phyloP scores from a whole-genome alignment of 2,113 vertebrate species.

The Actenoides lindsayi region DNA sequence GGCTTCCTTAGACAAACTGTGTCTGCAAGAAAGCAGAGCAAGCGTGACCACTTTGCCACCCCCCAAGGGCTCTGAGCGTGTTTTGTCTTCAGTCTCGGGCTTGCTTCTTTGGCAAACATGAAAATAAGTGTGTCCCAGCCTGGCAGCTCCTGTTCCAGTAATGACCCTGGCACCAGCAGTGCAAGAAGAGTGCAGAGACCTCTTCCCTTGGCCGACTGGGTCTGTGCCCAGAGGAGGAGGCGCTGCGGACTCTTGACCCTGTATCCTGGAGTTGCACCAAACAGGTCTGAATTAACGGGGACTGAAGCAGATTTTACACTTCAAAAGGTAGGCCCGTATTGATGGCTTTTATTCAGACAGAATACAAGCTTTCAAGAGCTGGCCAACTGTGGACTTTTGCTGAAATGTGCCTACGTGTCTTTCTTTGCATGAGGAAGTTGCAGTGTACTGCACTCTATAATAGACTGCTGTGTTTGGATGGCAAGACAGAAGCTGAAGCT shows the following conservation, averaged over 20 bases:
- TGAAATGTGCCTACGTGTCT: neutral
- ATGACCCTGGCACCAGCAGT: neutral
- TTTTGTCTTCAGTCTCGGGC: neutral
- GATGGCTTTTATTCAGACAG: neutral
- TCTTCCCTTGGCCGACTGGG: rapidly evolving
- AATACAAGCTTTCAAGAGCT: neutral
- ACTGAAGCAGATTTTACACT: neutral
- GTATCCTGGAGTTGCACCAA: neutral
- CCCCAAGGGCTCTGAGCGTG: neutral
- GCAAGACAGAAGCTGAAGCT: neutral
- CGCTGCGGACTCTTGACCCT: rapidly evolving
- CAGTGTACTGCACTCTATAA: neutral
- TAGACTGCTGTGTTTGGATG: neutral
- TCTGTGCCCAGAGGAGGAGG: neutral
- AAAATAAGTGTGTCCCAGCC: neutral
- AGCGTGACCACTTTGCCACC: neutral
- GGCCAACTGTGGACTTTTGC: neutral
- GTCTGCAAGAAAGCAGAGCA: neutral
- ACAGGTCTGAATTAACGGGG: neutral
- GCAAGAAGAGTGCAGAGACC: neutral
- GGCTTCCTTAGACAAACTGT: neutral
- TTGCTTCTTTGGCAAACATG: neutral
- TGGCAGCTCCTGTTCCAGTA: neutral
- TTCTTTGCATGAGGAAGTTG: neutral
- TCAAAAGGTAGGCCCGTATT: neutral